Conservation (phyloP, 1,140 invertebrate species). For the Artemia franciscana region DNA sequence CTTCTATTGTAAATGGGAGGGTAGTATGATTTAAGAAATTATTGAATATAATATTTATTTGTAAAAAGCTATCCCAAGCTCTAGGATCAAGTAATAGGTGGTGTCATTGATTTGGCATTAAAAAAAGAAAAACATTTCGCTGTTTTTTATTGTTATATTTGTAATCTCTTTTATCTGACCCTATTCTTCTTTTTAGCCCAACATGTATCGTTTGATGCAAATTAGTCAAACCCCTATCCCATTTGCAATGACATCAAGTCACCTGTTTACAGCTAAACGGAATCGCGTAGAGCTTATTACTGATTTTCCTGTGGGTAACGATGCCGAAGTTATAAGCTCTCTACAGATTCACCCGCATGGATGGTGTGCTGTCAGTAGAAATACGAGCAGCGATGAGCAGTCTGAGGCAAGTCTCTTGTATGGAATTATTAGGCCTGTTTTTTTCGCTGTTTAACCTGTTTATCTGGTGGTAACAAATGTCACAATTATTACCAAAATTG, state of each 20-base stretch:
- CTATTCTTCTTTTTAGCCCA: slow-evolving; percentile 34
- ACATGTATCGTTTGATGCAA: slow-evolving; percentile 71
- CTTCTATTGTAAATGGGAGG: no score
- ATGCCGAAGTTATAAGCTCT: slow-evolving; percentile 69
- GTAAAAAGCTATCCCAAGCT: no score
- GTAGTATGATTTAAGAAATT: no score
- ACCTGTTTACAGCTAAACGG: slow-evolving; percentile 47
- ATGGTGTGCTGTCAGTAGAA: slow-evolving; percentile 64
- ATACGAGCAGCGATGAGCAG: slow-evolving; percentile 56
- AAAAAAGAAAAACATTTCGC: no score
- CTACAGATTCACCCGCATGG: slow-evolving; percentile 75
- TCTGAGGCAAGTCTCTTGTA: slow-evolving; percentile 50
- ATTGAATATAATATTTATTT: no score
- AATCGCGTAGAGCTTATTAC: slow-evolving; percentile 71
- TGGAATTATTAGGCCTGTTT: no score
- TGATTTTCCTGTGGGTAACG: slow-evolving; percentile 62
- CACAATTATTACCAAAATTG: no score
- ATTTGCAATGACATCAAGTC: slow-evolving; percentile 45
- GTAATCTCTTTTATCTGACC: background rate
- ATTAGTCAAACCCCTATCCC: slow-evolving; percentile 52
- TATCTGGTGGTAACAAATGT: no score
- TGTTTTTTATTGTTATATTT: no score
- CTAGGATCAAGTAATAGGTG: no score
- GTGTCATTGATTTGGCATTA: no score
- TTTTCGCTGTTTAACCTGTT: no score